These are phyloP conservation scores for Hydractinia echinata DNA, from an alignment of 30 jellyfish, hydroid and myxozoan genomes.

Conservation along the genomic window DNA sequence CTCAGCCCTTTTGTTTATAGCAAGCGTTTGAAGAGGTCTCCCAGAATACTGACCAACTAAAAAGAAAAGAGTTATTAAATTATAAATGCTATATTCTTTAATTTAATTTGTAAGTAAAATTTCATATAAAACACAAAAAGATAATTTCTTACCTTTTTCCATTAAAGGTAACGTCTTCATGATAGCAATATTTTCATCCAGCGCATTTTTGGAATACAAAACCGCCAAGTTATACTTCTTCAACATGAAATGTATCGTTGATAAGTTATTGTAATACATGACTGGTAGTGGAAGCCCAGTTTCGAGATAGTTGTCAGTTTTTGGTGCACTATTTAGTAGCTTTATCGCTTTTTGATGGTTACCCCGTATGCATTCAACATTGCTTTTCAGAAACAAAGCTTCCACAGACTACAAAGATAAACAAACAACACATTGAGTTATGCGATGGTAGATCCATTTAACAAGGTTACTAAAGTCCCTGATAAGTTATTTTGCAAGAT, in stretches of 20 bases:
- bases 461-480: too few relatives aligned
- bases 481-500: too few relatives aligned
- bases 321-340: slow-evolving; percentile 72
- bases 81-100: too few relatives aligned
- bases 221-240: slow-evolving; percentile 71
- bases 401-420: slow-evolving; percentile 65
- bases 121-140: background rate
- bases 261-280: slow-evolving; percentile 73
- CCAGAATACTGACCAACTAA: slow-evolving; percentile 82
- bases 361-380: slow-evolving; percentile 68
- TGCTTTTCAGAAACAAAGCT: slow-evolving; percentile 79
- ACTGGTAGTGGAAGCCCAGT: slow-evolving; percentile 68
- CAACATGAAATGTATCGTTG: slow-evolving; percentile 69
- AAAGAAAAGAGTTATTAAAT: background rate
- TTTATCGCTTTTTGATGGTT: slow-evolving; percentile 82
- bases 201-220: slow-evolving; percentile 65
- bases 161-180: slow-evolving; percentile 83
- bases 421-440: background rate
- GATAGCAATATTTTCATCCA: slow-evolving; percentile 71
- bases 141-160: slow-evolving; percentile 70
- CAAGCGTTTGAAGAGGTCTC: slow-evolving; percentile 81
- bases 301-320: slow-evolving; percentile 34
- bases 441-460: too few relatives aligned
- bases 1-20: slow-evolving; percentile 73
- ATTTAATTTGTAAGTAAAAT: background rate